A percentile compares a stretch with the other conserved stretches of the same genome.
Evolutionary conservation across 2,113 vertebrate species (phyloP).

Genomic region (Aramus guarauna): DNA sequence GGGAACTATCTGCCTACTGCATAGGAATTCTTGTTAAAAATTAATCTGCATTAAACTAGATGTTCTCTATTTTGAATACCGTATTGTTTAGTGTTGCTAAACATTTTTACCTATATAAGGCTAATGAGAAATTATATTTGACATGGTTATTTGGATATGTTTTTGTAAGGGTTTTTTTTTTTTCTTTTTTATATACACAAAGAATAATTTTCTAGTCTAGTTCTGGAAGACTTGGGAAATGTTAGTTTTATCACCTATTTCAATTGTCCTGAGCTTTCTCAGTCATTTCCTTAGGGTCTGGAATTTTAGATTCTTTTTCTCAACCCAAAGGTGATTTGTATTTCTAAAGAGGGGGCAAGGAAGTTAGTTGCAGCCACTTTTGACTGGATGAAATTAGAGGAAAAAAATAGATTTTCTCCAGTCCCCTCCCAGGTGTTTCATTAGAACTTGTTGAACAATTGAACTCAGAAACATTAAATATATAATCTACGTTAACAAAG

Average conservation of each 20-base stretch:
- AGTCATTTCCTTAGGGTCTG: constrained; percentile 3
- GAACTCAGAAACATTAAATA: background rate
- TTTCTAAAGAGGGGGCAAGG: background rate
- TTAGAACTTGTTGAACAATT: background rate
- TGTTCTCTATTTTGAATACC: constrained; percentile 83
- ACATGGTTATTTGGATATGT: constrained; percentile 30
- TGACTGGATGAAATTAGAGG: background rate
- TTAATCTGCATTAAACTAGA: constrained; percentile 81
- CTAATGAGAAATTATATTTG: constrained; percentile 63
- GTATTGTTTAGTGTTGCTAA: constrained; percentile 82
- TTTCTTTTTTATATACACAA: background rate
- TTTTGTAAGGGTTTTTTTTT: background rate
- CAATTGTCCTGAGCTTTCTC: background rate
- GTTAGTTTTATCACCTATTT: constrained; percentile 20
- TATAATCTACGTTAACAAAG: background rate
- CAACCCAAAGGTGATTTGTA: background rate
- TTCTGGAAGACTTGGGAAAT: background rate
- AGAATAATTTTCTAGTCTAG: background rate
- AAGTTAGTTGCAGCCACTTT: background rate
- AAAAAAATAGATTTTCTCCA: background rate
- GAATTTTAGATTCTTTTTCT: constrained; percentile 10
- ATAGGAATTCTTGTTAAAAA: constrained; percentile 86
- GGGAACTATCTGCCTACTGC: constrained; percentile 86
- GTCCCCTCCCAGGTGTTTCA: background rate
- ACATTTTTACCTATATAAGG: constrained; percentile 58